phyloP scores from a whole-genome alignment of 35 echinoderm and acorn worm genomes.

The Apostichopus japonicus region DNA sequence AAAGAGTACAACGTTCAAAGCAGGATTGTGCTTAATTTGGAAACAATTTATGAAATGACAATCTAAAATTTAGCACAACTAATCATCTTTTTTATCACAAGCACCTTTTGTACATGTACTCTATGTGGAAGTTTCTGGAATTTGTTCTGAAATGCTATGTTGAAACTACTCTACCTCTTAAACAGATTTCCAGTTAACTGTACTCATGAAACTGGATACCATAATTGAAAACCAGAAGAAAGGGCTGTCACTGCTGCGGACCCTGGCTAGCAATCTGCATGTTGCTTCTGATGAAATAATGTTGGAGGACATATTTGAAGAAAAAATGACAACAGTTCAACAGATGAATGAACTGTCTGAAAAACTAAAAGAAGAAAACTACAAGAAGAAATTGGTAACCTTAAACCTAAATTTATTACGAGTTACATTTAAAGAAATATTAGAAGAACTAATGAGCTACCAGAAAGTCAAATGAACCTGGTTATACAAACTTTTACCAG shows the following conservation, averaged over 20 bases:
- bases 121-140: neutral
- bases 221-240: neutral
- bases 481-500: too few relatives aligned
- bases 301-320: neutral
- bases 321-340: neutral
- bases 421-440: too few relatives aligned
- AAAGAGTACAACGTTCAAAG: too few relatives aligned
- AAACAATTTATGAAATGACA: neutral
- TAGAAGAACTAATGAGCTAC: too few relatives aligned
- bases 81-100: neutral
- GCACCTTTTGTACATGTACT: slow-evolving; percentile 1
- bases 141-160: neutral
- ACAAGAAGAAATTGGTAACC: neutral
- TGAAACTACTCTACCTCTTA: neutral
- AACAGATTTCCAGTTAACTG: neutral
- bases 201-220: neutral
- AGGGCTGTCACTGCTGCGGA: neutral
- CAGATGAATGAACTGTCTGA: neutral
- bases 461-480: too few relatives aligned
- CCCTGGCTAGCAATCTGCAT: neutral
- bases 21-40: too few relatives aligned
- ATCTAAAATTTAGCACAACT: neutral
- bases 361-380: neutral
- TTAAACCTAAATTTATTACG: neutral
- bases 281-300: neutral